Evolutionary conservation across 1,140 invertebrate species (phyloP).

Genomic region (Drosophila rufa): DNA sequence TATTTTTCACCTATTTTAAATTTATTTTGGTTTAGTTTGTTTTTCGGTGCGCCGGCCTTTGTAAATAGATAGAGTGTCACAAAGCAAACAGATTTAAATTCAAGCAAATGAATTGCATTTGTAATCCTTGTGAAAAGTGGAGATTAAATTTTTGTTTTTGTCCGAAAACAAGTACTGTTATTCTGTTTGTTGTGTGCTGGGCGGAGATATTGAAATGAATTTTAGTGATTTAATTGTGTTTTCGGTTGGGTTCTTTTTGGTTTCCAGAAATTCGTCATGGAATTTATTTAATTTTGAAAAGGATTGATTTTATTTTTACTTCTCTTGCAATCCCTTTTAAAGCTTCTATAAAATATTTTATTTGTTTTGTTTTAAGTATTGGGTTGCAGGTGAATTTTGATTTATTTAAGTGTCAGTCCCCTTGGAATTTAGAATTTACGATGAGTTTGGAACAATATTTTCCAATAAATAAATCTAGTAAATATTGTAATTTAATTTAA

Average conservation of each 20-base stretch:
- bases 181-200: constrained; percentile 4
- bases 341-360: not conserved
- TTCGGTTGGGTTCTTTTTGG: not conserved
- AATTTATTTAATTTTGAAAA: not conserved
- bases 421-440: too few relatives aligned
- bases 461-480: not conserved
- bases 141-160: constrained; percentile 33
- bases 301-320: not conserved
- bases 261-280: not conserved
- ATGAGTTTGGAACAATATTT: not conserved
- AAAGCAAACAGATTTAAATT: constrained; percentile 47
- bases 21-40: constrained; percentile 27
- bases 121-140: constrained; percentile 29
- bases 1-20: constrained; percentile 21
- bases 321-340: not conserved
- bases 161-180: not conserved
- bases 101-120: constrained; percentile 44
- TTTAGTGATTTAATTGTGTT: constrained; percentile 21
- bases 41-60: constrained; percentile 8
- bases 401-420: too few relatives aligned
- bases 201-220: constrained; percentile 20
- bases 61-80: constrained; percentile 45
- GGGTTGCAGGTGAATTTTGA: too few relatives aligned
- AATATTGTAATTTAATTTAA: not conserved
- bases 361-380: not conserved